Base-by-base conservation (phyloP, 1,140 invertebrate species). In the Onthophagus taurus region DNA sequence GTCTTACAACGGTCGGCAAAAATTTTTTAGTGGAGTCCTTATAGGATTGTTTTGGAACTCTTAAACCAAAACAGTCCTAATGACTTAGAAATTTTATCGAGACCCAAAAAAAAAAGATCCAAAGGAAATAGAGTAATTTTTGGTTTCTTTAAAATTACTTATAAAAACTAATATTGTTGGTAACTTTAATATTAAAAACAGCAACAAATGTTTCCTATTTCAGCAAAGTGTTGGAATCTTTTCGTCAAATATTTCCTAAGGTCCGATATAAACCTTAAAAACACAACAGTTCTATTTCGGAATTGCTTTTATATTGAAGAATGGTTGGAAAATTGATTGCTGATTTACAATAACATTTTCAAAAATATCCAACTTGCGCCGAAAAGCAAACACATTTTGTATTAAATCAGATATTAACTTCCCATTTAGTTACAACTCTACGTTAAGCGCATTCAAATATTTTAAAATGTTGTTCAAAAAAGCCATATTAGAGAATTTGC, bases 161-260 rank as follows among this genome's bases (percentile, higher is more conserved):
- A n/a, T n/a, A n/a, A n/a, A n/a, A n/a, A n/a, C n/a, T n/a, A n/a
- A n/a, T n/a, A n/a, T n/a, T n/a, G n/a, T n/a, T n/a, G n/a, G n/a
- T n/a, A n/a, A n/a, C n/a, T n/a, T n/a, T n/a, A n/a, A n/a, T n/a
- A n/a, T n/a, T n/a, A n/a, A n/a, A n/a, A n/a, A n/a, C n/a, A n/a
- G n/a, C n/a, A n/a, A n/a, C n/a, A n/a, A n/a, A n/a, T n/a, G n/a
- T 38, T 38, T 8, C 17, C 35, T 29, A 48, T 45, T 26, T 48
- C 42, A 37, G 42, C 41, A 29, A 44, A 44, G 41, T 48, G 21
- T 44, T 44, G 46, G 34, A 48, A 48, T 44, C 39, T 48, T 44
- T 35, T 17, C 3, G 35, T 24, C 38, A 45, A 45, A 30, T 30
- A 16, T 11, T 45, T 39, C 26, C 21, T 37, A 44, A 37, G 3